Evolutionary conservation across 2,113 vertebrate species (phyloP), one percentile per base, ranked within the genome.

Genomic region (Holacanthus passer): DNA sequence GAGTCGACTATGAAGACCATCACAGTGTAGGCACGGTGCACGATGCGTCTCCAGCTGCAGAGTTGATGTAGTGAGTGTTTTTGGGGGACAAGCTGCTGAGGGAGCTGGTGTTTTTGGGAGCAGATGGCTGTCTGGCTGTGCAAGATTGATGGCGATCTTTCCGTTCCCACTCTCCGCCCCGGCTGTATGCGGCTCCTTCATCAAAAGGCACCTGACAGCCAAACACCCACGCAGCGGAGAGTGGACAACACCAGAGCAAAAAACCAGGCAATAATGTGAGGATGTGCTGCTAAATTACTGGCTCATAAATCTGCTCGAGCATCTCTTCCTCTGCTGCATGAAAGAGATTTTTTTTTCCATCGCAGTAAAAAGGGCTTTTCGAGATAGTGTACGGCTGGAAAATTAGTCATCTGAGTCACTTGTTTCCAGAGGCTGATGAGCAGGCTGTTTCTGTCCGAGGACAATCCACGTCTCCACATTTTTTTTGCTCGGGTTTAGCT

Each of bases 121-220:
- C 86, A 87, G 77, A 88, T 78, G 88, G 71, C 65, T 86, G 76
- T 81, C 73, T 79, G 48, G 76, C 63, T 55, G 70, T 52, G 50
- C 64, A 78, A 86, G 77, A 93, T 88, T 82, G 83, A 92, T 89
- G 73, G 79, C 35, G 7, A 45, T 71, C 68, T 64, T 52, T 31
- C 64, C 3, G 32, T 63, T 67, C 56, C 43, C 31, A 53, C 74
- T 31, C 39, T 59, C 77, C 56, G 8, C 73, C 66, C 77, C n/a
- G 8, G 29, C 75, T 84, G 73, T 76, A 82, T 76, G 82, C 83
- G 43, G 89, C 87, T 82, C 68, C 82, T 90, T 79, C 76, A 88
- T 92, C 90, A 89, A 74, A 84, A 73, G 16, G 62, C 72, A 72
- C 83, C 85, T 85, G 83, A 66, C 67, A 77, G 86, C 69, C 76